Evolutionary conservation across 2,888 invertebrate genomes (phyloP).

Genomic region (Mythimna lalbum): DNA sequence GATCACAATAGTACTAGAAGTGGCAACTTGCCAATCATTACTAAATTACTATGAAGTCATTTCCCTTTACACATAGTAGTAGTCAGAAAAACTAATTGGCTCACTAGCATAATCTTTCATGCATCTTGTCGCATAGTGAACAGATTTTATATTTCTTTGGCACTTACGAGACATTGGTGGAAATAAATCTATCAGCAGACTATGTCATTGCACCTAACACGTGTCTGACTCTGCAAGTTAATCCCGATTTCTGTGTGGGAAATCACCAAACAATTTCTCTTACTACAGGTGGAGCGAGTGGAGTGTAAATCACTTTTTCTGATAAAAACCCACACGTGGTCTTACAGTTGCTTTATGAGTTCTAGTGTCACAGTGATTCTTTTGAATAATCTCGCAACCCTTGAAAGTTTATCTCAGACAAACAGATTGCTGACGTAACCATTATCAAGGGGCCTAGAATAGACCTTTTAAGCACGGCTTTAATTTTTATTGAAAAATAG

Average conservation of each 20-base stretch:
- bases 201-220: background rate
- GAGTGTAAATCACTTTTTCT: too few species aligned
- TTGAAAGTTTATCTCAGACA: background rate
- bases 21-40: constrained; percentile 47
- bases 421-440: background rate
- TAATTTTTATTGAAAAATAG: background rate
- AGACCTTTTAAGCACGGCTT: background rate
- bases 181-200: constrained; percentile 11
- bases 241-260: too few species aligned
- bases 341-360: too few species aligned
- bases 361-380: too few species aligned
- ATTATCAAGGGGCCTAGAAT: constrained; percentile 7
- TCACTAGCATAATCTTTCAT: constrained; percentile 15
- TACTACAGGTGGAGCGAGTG: too few species aligned
- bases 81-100: constrained; percentile 26
- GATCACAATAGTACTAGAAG: constrained; percentile 53
- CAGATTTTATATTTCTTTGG: constrained; percentile 8
- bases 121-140: constrained; percentile 14
- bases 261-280: too few species aligned
- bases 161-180: background rate
- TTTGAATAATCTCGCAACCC: too few species aligned
- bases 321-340: too few species aligned
- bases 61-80: constrained; percentile 43
- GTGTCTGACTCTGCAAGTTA: background rate
- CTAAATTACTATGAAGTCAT: constrained; percentile 50